These are phyloP conservation scores for Iguana delicatissima DNA, from an alignment of 2,797 vertebrate species.

Conservation along the genomic window DNA sequence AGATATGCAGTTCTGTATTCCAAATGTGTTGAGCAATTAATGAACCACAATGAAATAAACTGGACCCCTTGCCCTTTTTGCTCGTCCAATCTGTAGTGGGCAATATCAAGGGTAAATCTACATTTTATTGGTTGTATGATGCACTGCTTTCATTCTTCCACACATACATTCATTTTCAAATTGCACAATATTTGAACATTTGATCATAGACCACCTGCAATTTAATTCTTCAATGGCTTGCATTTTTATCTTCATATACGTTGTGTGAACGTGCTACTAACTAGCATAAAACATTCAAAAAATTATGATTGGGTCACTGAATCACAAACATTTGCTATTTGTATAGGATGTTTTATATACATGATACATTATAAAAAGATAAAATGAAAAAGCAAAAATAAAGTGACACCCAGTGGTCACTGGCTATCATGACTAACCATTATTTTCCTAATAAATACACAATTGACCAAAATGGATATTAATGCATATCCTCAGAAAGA, in stretches of 20 bases:
- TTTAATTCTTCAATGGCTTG: constrained; percentile 16
- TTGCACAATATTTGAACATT: constrained; percentile 13
- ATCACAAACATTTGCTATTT: neutral
- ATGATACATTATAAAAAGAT: constrained; percentile 5
- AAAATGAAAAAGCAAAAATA: constrained; percentile 40
- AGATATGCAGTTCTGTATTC: neutral
- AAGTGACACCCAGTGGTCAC: constrained; percentile 69
- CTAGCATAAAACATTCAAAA: neutral
- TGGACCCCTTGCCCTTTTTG: neutral
- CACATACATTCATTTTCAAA: neutral
- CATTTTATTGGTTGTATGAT: neutral
- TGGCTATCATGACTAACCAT: constrained; percentile 32
- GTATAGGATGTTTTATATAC: constrained; percentile 1
- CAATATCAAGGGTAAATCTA: constrained; percentile 15
- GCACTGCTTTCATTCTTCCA: neutral
- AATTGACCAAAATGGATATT: neutral
- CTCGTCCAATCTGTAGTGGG: neutral
- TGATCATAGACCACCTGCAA: neutral
- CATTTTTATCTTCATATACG: neutral
- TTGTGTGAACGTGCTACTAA: neutral
- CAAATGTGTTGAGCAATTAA: neutral
- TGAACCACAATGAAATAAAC: neutral
- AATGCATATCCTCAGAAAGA: neutral
- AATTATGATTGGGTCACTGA: constrained; percentile 41
- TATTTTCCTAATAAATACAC: accelerated